phyloP scores from a whole-genome alignment of 2,113 vertebrate genomes.

The Phasianus colchicus region DNA sequence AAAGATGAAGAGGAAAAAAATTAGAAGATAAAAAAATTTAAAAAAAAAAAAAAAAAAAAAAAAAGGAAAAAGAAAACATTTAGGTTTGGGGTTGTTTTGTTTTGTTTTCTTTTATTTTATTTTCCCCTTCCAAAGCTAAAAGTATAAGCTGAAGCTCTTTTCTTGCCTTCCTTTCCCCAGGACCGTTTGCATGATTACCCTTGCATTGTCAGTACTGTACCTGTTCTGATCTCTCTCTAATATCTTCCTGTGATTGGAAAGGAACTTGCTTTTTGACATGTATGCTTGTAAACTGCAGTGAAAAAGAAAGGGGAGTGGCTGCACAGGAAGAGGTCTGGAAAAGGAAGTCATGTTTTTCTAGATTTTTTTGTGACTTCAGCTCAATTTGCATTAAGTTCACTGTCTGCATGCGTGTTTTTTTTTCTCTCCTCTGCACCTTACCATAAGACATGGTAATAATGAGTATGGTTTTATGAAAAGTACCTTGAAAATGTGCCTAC shows the following conservation, averaged over 20 bases:
- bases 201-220: neutral
- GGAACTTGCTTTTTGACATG: neutral
- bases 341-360: neutral
- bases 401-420: rapidly evolving
- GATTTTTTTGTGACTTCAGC: neutral
- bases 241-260: neutral
- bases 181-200: neutral
- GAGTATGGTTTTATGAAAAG: neutral
- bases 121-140: neutral
- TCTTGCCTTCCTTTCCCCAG: neutral
- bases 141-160: neutral
- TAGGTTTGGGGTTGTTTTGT: neutral
- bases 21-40: too few relatives aligned
- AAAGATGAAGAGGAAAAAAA: neutral
- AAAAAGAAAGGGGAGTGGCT: neutral
- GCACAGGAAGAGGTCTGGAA: neutral
- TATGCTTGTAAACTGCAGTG: neutral
- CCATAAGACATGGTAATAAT: neutral
- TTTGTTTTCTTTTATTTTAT: neutral
- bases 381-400: neutral
- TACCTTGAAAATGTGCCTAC: neutral
- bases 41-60: neutral
- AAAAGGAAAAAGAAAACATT: neutral
- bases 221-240: neutral
- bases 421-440: neutral